Evolutionary conservation across 2,888 invertebrate genomes (phyloP).

Genomic region (Bedellia somnulentella): DNA sequence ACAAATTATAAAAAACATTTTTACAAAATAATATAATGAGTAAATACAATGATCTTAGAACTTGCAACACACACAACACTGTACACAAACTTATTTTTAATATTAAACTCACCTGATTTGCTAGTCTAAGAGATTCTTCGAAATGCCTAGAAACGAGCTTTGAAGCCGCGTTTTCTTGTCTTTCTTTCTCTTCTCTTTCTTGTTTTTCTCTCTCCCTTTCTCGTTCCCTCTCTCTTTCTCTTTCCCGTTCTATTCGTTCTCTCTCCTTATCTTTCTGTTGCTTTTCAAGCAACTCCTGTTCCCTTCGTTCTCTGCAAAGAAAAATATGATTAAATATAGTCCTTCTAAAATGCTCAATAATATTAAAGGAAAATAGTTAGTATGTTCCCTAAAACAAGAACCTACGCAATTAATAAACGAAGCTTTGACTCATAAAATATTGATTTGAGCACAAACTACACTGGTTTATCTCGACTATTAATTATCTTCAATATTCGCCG

Average conservation of each 20-base stretch:
- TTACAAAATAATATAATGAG: no score
- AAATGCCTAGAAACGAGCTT: conserved; percentile 86
- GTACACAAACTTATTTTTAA: conserved; percentile 4
- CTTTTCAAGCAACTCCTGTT: conserved; percentile 63
- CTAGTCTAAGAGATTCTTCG: conserved; percentile 80
- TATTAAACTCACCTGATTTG: conserved; percentile 63
- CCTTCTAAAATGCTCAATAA: no score
- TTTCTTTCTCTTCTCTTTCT: conserved; percentile 55
- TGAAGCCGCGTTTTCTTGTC: conserved; percentile 73
- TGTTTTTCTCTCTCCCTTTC: conserved; percentile 53
- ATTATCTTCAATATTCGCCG: no score
- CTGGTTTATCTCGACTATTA: no score
- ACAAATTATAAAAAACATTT: no score
- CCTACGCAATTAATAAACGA: no score
- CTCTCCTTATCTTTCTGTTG: conserved; percentile 69
- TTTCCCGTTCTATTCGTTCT: conserved; percentile 65
- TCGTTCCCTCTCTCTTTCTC: conserved; percentile 57
- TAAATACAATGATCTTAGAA: background rate
- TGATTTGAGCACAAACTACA: no score
- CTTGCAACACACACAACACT: background rate
- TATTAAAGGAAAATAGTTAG: no score
- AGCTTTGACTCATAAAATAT: no score
- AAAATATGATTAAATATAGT: conserved; percentile 10
- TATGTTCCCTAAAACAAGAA: no score
- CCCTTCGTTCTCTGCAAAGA: conserved; percentile 46